A percentile compares a stretch with the other conserved stretches of the same genome.
Evolutionary conservation across 2,113 vertebrate species (phyloP).

Genomic region (Diphyllodes magnificus): DNA sequence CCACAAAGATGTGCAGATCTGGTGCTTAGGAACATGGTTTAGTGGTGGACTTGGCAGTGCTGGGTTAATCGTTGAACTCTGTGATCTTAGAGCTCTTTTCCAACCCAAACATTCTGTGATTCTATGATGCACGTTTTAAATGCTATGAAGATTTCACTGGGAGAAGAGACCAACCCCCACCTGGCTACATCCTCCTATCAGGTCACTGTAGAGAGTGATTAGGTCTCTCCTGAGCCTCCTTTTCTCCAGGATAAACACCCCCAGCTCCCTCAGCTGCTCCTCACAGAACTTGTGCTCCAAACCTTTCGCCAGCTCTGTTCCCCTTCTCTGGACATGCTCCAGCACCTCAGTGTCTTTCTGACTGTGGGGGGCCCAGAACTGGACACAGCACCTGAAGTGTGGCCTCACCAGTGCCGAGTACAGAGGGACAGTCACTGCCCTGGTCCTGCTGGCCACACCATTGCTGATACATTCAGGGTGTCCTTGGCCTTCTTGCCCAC

Average conservation of each 20-base stretch:
- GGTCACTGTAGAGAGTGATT: not conserved
- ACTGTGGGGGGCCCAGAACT: not conserved
- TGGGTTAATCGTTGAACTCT: accelerated
- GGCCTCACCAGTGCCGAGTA: not conserved
- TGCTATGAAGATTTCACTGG: not conserved
- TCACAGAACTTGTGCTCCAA: not conserved
- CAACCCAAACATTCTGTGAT: not conserved
- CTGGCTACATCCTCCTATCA: not conserved
- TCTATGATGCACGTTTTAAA: not conserved
- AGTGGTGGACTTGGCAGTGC: too few species aligned
- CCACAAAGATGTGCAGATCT: not conserved
- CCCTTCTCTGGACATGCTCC: not conserved
- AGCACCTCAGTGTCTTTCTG: not conserved
- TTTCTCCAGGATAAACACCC: not conserved
- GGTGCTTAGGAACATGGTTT: not conserved
- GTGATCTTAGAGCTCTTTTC: not conserved
- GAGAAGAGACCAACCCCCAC: not conserved
- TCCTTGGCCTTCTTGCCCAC: not conserved
- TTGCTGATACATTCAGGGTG: not conserved
- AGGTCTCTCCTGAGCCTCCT: not conserved
- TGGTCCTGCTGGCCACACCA: not conserved
- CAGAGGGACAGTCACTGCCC: accelerated
- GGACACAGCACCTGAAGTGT: accelerated
- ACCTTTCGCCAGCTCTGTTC: accelerated
- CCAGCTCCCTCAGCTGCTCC: not conserved